phyloP scores from a whole-genome alignment of 2,113 vertebrate species.

The Micronycteris hirsuta region DNA sequence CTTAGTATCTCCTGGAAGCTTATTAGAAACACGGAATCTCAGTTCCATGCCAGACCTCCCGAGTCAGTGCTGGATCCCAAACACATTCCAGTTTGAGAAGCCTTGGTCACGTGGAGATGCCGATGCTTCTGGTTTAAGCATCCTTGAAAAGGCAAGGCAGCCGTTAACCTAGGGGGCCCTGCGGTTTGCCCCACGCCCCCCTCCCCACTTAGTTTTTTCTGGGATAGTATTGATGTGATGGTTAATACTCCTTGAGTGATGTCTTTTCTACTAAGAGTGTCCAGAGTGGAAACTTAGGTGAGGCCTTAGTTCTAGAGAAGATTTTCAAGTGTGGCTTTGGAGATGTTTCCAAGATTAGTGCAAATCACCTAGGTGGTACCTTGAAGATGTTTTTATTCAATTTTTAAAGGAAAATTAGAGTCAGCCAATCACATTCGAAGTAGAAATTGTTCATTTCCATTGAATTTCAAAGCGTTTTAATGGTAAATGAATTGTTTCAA shows the following conservation, averaged over 20 bases:
- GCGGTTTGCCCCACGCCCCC: no score
- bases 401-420: neutral
- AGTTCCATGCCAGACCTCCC: neutral
- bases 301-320: neutral
- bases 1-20: neutral
- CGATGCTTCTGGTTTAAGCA: neutral
- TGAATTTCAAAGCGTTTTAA: neutral
- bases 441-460: neutral
- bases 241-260: neutral
- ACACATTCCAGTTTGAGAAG: neutral
- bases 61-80: neutral
- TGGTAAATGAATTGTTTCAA: conserved; percentile 19
- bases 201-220: neutral
- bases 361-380: neutral
- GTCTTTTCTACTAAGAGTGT: neutral
- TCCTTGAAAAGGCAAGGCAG: neutral
- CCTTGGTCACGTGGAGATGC: neutral
- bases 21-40: neutral
- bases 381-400: neutral
- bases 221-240: neutral
- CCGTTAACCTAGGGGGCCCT: neutral
- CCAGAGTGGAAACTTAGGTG: neutral
- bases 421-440: neutral
- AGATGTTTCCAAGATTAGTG: neutral
- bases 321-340: neutral